A percentile compares a stretch with the other conserved stretches of the same genome.
These are phyloP conservation scores for Corythaeola cristata DNA, from an alignment of 2,113 vertebrate species.

Conservation along the genomic window DNA sequence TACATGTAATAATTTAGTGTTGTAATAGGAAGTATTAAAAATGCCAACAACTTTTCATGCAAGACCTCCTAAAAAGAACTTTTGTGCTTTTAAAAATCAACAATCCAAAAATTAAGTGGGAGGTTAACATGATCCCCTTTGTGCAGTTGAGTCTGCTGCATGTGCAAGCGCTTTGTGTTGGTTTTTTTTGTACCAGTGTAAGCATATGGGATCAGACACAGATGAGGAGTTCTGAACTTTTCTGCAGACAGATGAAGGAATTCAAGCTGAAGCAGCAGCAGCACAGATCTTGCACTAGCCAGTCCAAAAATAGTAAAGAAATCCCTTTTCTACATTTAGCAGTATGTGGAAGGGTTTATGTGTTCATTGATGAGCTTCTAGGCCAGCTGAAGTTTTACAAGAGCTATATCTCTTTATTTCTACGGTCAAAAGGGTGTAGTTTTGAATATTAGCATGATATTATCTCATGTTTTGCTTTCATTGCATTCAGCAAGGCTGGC, in stretches of 20 bases:
- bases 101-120: not conserved
- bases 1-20: not conserved
- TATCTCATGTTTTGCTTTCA: not conserved
- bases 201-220: not conserved
- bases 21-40: not conserved
- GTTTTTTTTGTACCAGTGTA: not conserved
- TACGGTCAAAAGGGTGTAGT: not conserved
- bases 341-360: not conserved
- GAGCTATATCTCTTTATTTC: not conserved
- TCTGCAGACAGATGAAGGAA: slow-evolving; percentile 4
- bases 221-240: not conserved
- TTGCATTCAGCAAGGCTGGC: slow-evolving; percentile 1
- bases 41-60: not conserved
- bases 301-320: slow-evolving; percentile 28
- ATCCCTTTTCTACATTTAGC: slow-evolving; percentile 11
- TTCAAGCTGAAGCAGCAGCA: slow-evolving; percentile 7
- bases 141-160: not conserved
- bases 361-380: not conserved
- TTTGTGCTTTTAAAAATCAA: not conserved
- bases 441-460: not conserved
- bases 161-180: not conserved
- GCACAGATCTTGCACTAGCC: not conserved
- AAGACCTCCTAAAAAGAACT: not conserved
- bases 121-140: not conserved
- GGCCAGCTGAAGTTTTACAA: not conserved